These are phyloP conservation scores for Eupithecia tripunctaria DNA, from an alignment of 2,888 invertebrate species.

Conservation along the genomic window DNA sequence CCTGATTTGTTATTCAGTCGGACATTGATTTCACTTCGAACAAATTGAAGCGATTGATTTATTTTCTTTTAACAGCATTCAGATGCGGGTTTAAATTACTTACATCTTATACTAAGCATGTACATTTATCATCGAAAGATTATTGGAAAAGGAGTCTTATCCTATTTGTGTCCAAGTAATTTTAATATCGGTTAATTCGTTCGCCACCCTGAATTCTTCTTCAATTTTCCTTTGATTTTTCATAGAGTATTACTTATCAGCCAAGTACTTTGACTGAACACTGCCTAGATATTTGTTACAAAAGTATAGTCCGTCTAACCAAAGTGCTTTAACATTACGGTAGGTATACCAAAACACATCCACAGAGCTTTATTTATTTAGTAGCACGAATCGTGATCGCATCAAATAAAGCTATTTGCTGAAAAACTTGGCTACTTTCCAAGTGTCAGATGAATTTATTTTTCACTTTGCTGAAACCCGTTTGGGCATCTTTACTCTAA, in stretches of 20 bases:
- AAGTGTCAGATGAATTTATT: conserved; percentile 64
- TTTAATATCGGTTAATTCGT: neutral
- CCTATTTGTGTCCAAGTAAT: neutral
- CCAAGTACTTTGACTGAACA: neutral
- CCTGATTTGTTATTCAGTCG: conserved; percentile 18
- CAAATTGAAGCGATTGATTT: conserved; percentile 43
- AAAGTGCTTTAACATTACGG: neutral
- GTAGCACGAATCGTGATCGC: conserved; percentile 9
- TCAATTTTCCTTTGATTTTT: no score
- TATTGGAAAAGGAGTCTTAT: neutral
- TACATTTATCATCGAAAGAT: neutral
- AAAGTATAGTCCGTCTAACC: neutral
- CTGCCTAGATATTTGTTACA: neutral
- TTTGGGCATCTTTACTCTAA: neutral
- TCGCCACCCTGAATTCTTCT: no score
- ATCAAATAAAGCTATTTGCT: conserved; percentile 26
- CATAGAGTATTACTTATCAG: no score
- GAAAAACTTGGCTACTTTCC: conserved; percentile 64
- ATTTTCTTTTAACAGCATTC: conserved; percentile 37
- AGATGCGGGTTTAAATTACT: conserved; percentile 72
- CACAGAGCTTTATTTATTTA: conserved; percentile 10
- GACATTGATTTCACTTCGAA: conserved; percentile 42
- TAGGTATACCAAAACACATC: neutral
- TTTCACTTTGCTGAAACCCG: conserved; percentile 47
- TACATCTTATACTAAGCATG: conserved; percentile 53